These are phyloP conservation scores for Trochalopteron elliotii DNA, from an alignment of 2,113 vertebrate genomes.

Conservation along the genomic window DNA sequence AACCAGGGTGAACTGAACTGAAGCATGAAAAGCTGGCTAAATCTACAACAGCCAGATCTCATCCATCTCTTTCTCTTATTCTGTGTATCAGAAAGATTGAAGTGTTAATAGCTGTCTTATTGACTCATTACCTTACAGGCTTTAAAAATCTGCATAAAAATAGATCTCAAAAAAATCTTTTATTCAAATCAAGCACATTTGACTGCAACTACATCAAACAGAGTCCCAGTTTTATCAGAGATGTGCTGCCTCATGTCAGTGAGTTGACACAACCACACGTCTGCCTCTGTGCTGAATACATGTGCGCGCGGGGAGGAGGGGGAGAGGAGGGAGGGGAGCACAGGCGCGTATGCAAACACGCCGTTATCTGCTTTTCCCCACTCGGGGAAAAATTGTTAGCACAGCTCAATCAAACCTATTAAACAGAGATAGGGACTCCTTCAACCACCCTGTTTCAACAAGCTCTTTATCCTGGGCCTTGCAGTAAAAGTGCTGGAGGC, in stretches of 20 bases:
- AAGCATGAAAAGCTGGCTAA: neutral
- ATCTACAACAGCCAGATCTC: conserved; percentile 4
- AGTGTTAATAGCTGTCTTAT: conserved; percentile 58
- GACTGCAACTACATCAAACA: conserved; percentile 58
- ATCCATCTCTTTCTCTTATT: neutral
- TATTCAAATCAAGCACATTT: conserved; percentile 50
- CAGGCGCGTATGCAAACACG: neutral
- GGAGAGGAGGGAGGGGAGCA: neutral
- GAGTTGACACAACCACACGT: conserved; percentile 44
- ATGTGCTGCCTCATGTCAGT: conserved; percentile 31
- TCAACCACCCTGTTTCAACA: neutral
- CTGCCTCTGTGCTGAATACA: conserved; percentile 22
- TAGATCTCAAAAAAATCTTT: neutral
- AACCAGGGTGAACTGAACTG: neutral
- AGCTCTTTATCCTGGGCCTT: neutral
- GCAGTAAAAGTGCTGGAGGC: neutral
- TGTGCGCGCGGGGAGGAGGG: neutral
- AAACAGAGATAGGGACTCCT: neutral
- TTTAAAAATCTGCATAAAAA: conserved; percentile 61
- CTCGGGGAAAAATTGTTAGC: neutral
- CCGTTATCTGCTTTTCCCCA: neutral
- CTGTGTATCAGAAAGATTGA: conserved; percentile 44
- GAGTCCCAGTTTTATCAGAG: conserved; percentile 58
- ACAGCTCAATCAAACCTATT: conserved; percentile 4
- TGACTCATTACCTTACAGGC: conserved; percentile 43